These are phyloP conservation scores for Ophion ellenae DNA, from an alignment of 2,888 invertebrate species.

Conservation along the genomic window DNA sequence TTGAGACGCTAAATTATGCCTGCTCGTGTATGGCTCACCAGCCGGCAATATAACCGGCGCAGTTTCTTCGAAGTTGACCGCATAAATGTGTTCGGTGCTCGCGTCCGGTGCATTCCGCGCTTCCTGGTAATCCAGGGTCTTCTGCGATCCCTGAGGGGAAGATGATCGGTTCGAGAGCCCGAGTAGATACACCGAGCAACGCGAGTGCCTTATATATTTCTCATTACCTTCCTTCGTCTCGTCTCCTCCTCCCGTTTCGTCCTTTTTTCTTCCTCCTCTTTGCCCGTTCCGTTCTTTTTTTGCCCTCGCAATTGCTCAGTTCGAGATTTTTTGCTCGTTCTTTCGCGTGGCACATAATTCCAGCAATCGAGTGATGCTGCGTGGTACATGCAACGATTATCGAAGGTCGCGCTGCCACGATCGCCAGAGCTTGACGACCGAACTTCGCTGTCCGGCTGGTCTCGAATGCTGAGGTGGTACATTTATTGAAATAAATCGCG, in stretches of 20 bases:
- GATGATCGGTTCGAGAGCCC: constrained; percentile 51
- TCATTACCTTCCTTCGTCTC: constrained; percentile 45
- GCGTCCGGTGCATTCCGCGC: constrained; percentile 59
- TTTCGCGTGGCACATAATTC: constrained; percentile 55
- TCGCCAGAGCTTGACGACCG: constrained; percentile 31
- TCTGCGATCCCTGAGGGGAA: constrained; percentile 60
- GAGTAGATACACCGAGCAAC: constrained; percentile 27
- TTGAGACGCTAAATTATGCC: constrained; percentile 52
- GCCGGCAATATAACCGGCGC: constrained; percentile 44
- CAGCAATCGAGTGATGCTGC: constrained; percentile 51
- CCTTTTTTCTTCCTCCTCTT: constrained; percentile 19
- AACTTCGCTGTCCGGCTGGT: background rate
- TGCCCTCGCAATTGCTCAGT: constrained; percentile 1
- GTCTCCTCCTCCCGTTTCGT: background rate
- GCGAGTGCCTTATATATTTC: constrained; percentile 47
- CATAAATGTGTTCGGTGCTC: constrained; percentile 45
- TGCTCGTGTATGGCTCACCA: constrained; percentile 16
- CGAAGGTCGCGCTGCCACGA: constrained; percentile 48
- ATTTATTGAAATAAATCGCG: constrained; percentile 7
- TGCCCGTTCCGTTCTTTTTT: constrained; percentile 18
- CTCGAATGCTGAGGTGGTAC: background rate
- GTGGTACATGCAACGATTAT: constrained; percentile 49
- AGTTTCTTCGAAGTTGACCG: constrained; percentile 63
- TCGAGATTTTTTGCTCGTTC: constrained; percentile 28
- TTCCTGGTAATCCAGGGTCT: constrained; percentile 61